A percentile compares a stretch with the other conserved stretches of the same genome.
Evolutionary conservation across 2,888 invertebrate species (phyloP).

Genomic region (Cataglyphis livida): DNA sequence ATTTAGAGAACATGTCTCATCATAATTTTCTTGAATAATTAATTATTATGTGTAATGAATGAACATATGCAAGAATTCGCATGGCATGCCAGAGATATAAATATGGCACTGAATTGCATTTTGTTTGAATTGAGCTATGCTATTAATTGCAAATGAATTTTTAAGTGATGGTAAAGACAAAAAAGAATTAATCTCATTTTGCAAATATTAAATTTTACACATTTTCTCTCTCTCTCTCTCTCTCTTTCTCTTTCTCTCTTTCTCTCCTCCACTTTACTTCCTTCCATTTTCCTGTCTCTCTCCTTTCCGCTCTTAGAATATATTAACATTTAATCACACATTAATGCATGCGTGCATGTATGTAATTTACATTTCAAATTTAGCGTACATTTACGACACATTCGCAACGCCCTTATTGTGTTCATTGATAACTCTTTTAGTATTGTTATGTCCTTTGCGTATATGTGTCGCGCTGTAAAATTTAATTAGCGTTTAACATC

Average conservation of each 20-base stretch:
- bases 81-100: not conserved
- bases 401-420: constrained; percentile 70
- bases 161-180: constrained; percentile 4
- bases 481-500: constrained; percentile 42
- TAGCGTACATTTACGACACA: constrained; percentile 56
- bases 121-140: not conserved
- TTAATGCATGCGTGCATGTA: constrained; percentile 47
- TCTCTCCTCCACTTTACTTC: not conserved
- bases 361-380: constrained; percentile 72
- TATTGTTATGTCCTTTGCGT: not conserved
- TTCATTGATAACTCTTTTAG: constrained; percentile 63
- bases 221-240: constrained; percentile 16
- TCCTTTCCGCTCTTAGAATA: constrained; percentile 55
- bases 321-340: constrained; percentile 63
- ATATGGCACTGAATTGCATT: not conserved
- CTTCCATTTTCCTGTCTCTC: not conserved
- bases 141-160: constrained; percentile 12
- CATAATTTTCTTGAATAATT: not conserved
- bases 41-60: not conserved
- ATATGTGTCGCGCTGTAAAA: constrained; percentile 6
- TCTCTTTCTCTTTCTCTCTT: not conserved
- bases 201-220: constrained; percentile 59
- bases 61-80: not conserved
- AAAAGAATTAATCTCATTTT: constrained; percentile 14
- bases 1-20: not conserved